phyloP scores from a whole-genome alignment of 2,797 vertebrate genomes.

The Pristis pectinata region DNA sequence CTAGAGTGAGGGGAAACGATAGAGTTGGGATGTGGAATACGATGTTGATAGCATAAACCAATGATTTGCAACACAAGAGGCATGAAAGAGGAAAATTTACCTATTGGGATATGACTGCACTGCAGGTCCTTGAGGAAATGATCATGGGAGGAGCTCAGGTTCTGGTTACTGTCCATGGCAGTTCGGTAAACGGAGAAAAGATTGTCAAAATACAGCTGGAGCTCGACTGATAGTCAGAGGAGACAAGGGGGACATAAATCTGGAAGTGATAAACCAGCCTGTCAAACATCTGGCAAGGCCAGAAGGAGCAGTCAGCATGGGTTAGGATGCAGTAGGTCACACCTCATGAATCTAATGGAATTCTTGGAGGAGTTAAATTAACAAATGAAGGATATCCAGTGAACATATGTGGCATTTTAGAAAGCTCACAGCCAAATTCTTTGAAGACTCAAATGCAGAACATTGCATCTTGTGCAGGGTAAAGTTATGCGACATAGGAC shows the following conservation, averaged over 20 bases:
- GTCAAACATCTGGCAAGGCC: constrained; percentile 4
- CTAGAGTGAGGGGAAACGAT: too few relatives aligned
- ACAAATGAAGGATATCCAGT: background rate
- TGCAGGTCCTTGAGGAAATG: background rate
- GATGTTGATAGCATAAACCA: too few relatives aligned
- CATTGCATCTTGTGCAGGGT: background rate
- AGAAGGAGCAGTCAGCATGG: constrained; percentile 1
- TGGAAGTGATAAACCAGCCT: background rate
- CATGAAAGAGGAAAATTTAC: too few relatives aligned
- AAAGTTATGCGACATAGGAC: background rate
- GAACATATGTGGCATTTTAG: background rate
- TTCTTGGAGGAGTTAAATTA: constrained; percentile 5
- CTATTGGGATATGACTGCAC: background rate
- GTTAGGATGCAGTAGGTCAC: background rate
- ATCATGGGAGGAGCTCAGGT: background rate
- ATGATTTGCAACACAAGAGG: too few relatives aligned
- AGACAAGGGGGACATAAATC: background rate
- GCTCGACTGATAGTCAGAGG: background rate
- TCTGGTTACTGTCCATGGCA: background rate
- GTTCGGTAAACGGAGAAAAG: background rate
- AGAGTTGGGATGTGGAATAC: too few relatives aligned
- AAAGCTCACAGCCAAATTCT: background rate
- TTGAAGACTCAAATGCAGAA: background rate
- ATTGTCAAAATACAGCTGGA: background rate
- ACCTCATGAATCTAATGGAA: constrained; percentile 18